Conservation (phyloP, 2,888 invertebrate genomes). For the Drosophila emarginata region DNA sequence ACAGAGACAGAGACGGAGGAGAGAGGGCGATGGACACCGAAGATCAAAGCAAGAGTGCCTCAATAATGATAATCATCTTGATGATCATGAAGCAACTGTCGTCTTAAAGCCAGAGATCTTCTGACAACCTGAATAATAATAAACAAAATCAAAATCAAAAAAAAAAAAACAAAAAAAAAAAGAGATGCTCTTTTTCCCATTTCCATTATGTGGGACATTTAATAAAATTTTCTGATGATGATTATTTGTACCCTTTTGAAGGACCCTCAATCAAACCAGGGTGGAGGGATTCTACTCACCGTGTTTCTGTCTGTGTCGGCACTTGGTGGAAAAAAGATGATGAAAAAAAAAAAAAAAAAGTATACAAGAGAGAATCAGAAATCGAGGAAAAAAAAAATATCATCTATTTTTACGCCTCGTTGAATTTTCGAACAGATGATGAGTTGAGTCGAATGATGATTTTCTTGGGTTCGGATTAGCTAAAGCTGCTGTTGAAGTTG, state of each 20-base stretch:
- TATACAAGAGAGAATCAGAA: neutral
- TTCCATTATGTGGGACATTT: constrained; percentile 71
- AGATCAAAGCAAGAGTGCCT: constrained; percentile 77
- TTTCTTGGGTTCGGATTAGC: constrained; percentile 26
- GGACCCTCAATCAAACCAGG: constrained; percentile 77
- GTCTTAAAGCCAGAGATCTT: constrained; percentile 43
- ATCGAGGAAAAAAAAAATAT: neutral
- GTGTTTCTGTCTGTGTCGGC: constrained; percentile 40
- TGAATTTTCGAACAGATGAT: constrained; percentile 45
- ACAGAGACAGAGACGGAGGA: neutral
- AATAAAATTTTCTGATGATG: constrained; percentile 69
- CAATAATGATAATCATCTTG: constrained; percentile 73
- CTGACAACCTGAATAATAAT: constrained; percentile 33
- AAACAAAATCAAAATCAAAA: constrained; percentile 24
- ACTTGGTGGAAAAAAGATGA: constrained; percentile 56
- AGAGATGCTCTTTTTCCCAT: constrained; percentile 27
- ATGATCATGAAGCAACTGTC: constrained; percentile 49
- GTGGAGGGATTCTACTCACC: constrained; percentile 22
- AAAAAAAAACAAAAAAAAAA: neutral
- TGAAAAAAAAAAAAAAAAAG: neutral
- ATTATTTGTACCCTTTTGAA: constrained; percentile 77
- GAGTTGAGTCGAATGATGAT: constrained; percentile 16
- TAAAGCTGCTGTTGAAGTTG: neutral
- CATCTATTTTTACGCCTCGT: constrained; percentile 61
- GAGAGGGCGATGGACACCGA: constrained; percentile 8